Evolutionary conservation across 1,140 invertebrate genomes (phyloP), one percentile per base, ranked within the genome.

Genomic region (Drosophila leontia): DNA sequence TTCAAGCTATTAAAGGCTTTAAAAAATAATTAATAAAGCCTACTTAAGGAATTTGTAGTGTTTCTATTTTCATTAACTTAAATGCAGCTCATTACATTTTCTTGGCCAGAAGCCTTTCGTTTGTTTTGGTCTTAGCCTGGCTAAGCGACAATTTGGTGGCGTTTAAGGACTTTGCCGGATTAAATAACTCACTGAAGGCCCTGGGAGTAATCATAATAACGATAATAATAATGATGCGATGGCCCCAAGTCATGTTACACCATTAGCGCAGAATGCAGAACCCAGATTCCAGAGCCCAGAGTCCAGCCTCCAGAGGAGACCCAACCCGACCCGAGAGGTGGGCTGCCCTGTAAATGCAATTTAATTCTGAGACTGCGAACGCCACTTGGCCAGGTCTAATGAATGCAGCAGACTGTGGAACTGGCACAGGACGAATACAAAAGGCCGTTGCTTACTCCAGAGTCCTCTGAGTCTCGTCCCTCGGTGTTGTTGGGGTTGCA

Each of bases 321-420:
- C 19, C 3, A 11, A 23, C 19, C 19, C 45, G 23, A 32, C 17
- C 45, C 19, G 13, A 32, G 42, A 58, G 45, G 23, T 39, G 55
- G 39, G 64, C 39, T 29, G 26, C 26, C 26, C 80, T 87, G 84
- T 87, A 83, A 88, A 87, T 83, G 81, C 64, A 90, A 88, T 84
- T 90, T 90, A 88, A 84, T 75, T 71, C 80, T 39, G 62, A 56
- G 50, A 23, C 68, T 68, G 50, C 57, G 70, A 59, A 47, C 67
- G 71, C 76, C 83, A 90, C 85, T 81, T 88, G 84, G 85, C 85
- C 80, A 69, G 70, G 78, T 81, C 74, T 84, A 85, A 90, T 90
- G 84, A 88, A 88, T 85, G 86, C 85, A 90, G 78, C 71, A 90
- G 85, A 85, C 85, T 90, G 81, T 90, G 85, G 56, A 85, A 85